Base-by-base conservation (phyloP, 2,888 invertebrate genomes). In the Sympetrum striolatum region DNA sequence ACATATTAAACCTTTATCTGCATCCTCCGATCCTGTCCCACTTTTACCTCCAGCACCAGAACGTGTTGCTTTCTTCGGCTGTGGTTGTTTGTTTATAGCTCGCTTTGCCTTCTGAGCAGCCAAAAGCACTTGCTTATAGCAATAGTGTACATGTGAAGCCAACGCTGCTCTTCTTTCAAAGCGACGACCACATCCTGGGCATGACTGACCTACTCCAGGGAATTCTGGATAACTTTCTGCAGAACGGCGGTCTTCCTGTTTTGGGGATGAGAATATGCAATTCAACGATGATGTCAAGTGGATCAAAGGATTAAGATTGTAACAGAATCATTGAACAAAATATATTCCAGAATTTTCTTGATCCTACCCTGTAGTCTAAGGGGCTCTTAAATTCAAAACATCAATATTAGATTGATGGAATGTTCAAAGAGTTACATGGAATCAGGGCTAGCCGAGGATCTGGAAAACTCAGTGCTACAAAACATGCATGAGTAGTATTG, bases 111-210 rank as follows among this genome's bases (percentile, higher is more conserved):
- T 86, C 22, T 86, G 86, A 14, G 86, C 86, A n/a, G 86, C 86
- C 31, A 86, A 64, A 58, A 86, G 22, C 81, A 94, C 93, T 81
- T 96, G 94, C 91, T 95, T 95, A 91, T 94, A 95, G 93, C 97
- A 97, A 90, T 96, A 96, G 93, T 96, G 95, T 73, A 96, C 95
- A 94, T 97, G 97, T 35, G 97, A 96, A 10, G 96, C 95, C 5
- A 97, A 94, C 2, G 97, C 97, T 18, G 96, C 97, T 92, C 96
- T 96, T 0, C 96, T 95, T 93, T 97, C 97, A 93, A 97, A 97
- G 91, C 95, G 94, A 92, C 96, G 96, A 0, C 96, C 96, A 93
- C 97, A 97, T 0, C 96, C 96, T 35, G 95, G 96, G 93, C 96
- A 96, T 93, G 95, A 96, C 93, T 92, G 96, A 94, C 96, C 93